Evolutionary conservation across 2,113 vertebrate species (phyloP), one percentile per base, ranked within the genome.

Genomic region (Heterotis niloticus): DNA sequence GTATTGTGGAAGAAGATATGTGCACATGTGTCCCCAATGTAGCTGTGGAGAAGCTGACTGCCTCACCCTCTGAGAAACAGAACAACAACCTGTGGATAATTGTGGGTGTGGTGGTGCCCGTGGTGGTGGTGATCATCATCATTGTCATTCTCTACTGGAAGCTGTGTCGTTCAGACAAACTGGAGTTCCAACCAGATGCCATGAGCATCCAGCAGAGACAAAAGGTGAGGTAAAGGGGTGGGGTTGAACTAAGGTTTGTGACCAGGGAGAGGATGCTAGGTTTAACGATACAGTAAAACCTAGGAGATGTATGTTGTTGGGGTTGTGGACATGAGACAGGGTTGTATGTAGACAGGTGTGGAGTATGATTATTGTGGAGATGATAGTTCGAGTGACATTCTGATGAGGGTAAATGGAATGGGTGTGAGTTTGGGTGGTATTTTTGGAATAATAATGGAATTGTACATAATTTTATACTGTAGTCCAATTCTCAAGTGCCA

Each of bases 101-200:
- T 0, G 93, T 99, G 0, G 96, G 96, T 0, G 96, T 98, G 84
- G 94, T 93, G 0, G 95, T 98, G 13, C 98, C 98, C 0, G 95
- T 96, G 17, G 87, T 96, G 18, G 94, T 99, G 82, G 97, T 97
- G 0, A 79, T 94, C 24, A 92, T 96, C 85, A 97, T 99, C 5
- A 92, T 99, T 23, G 82, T 94, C 87, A 96, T 99, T 87, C 95
- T 99, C 65, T 99, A 99, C 89, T 98, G 96, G 96, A 99, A 99
- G 54, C 91, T 99, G 69, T 99, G 98, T 57, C 94, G 96, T 83
- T 97, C 96, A 0, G 97, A 99, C 90, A 98, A 98, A 83, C 89
- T 99, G 52, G 98, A 99, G 89, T 99, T 99, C 77, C 97, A 99
- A 83, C 96, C 98, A 0, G 98, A 99, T 23, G 92, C 96, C 0